Base-by-base conservation (phyloP, 2,797 vertebrate species). In the Ceryle rudis region DNA sequence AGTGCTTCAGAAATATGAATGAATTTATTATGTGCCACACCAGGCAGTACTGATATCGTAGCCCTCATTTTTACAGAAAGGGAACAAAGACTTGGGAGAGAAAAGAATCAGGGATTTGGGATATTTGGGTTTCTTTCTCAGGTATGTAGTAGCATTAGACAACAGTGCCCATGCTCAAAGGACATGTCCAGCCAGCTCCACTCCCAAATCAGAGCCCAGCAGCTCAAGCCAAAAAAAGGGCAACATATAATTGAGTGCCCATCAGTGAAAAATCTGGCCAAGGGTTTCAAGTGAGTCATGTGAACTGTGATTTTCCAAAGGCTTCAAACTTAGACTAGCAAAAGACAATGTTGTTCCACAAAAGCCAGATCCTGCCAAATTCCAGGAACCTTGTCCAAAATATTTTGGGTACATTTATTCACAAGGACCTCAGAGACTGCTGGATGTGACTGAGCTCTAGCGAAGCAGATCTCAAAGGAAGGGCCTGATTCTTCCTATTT, bases 1-100 rank as follows among this genome's bases (percentile, higher is more conserved):
- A 62, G 62, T 20, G 81, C 83, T 44, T 66, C 94, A 72, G 70
- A 84, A 94, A 82, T 23, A 75, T 92, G 92, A 97, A 96, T 95
- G 92, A 86, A 91, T 84, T 81, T 69, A 75, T 90, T 70, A 47
- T 26, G n/a, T 0, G 1, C 73, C 78, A 52, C 90, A 67, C 90
- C 80, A 89, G 66, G 86, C 82, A 73, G 46, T 6, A 16, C 35
- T 73, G 46, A 60, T 46, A 37, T 39, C 6, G 1, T 11, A 70
- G 64, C 31, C 67, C 23, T 77, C 25, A 20, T 65, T 89, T 91
- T 75, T 54, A 54, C 23, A 39, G 67, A 65, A 49, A 72, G 33
- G 39, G 65, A 93, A 78, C 79, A 93, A 91, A 94, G 84, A 23
- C 80, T 18, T 7, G 3, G 28, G 54, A 57, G 52, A 46, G 49